phyloP scores from a whole-genome alignment of 2,113 vertebrate species.

The Equus przewalskii region DNA sequence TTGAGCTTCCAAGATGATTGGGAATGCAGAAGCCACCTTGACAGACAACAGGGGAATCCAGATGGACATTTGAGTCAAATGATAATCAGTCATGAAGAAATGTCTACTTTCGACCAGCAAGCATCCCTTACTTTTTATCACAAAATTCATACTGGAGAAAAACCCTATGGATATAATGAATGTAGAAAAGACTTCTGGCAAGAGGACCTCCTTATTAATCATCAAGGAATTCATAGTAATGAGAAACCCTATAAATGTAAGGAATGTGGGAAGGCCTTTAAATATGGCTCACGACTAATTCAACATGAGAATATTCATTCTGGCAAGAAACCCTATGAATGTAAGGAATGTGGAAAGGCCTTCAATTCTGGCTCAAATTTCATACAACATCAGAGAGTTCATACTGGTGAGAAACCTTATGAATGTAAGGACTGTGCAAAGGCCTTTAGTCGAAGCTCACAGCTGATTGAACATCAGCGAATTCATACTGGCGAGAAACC shows the following conservation, averaged over 20 bases:
- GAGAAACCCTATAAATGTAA: conserved; percentile 78
- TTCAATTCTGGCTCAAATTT: conserved; percentile 79
- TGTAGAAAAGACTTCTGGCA: conserved; percentile 36
- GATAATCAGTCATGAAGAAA: neutral
- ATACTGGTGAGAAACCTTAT: conserved; percentile 76
- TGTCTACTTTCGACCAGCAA: neutral
- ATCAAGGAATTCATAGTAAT: neutral
- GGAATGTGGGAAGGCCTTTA: conserved; percentile 78
- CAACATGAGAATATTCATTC: conserved; percentile 80
- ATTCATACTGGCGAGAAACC: conserved; percentile 77
- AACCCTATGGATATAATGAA: neutral
- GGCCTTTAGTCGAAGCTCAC: conserved; percentile 76
- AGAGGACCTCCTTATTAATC: conserved; percentile 27
- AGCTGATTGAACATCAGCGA: conserved; percentile 71
- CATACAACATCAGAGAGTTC: conserved; percentile 78
- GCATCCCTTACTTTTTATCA: conserved; percentile 19
- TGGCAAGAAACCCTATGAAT: conserved; percentile 74
- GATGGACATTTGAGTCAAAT: neutral
- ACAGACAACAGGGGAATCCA: neutral
- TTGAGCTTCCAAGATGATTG: neutral
- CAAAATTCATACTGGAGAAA: neutral
- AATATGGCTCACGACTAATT: conserved; percentile 62
- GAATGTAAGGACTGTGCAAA: conserved; percentile 66
- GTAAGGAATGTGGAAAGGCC: conserved; percentile 75
- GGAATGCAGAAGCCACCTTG: neutral